phyloP scores from a whole-genome alignment of 2,797 vertebrate species.

The Gila robusta region DNA sequence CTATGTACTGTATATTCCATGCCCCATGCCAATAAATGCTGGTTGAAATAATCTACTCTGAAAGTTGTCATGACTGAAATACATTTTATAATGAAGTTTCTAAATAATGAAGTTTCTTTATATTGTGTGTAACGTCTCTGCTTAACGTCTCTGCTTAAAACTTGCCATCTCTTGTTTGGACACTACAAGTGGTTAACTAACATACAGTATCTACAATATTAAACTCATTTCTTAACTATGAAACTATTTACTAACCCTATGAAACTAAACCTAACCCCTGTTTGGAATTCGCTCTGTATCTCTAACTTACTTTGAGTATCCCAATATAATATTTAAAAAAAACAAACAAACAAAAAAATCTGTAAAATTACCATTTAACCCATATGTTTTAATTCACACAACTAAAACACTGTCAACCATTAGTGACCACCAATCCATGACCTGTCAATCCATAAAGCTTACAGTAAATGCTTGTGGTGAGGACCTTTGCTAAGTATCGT shows the following conservation, averaged over 20 bases:
- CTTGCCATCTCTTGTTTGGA: not conserved
- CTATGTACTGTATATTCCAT: too few relatives aligned
- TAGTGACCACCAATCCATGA: conserved; percentile 13
- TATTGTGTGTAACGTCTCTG: not conserved
- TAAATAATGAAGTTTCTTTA: not conserved
- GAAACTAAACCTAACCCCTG: too few relatives aligned
- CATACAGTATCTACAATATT: not conserved
- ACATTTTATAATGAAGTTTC: too few relatives aligned
- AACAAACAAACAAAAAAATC: not conserved
- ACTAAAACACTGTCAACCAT: not conserved
- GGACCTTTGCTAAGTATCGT: conserved; percentile 28
- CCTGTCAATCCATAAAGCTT: conserved; percentile 29
- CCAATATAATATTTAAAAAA: not conserved
- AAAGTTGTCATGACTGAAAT: too few relatives aligned
- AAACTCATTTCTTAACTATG: not conserved
- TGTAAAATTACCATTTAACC: not conserved
- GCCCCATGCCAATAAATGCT: too few relatives aligned
- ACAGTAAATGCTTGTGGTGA: conserved; percentile 52
- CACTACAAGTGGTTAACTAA: not conserved
- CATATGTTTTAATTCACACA: not conserved
- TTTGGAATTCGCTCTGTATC: not conserved
- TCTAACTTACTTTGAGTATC: not conserved
- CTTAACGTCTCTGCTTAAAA: not conserved
- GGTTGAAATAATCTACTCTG: too few relatives aligned
- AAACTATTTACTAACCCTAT: not conserved